Base-by-base conservation (phyloP, 2,888 invertebrate species). In the Opisthograptis luteolata region DNA sequence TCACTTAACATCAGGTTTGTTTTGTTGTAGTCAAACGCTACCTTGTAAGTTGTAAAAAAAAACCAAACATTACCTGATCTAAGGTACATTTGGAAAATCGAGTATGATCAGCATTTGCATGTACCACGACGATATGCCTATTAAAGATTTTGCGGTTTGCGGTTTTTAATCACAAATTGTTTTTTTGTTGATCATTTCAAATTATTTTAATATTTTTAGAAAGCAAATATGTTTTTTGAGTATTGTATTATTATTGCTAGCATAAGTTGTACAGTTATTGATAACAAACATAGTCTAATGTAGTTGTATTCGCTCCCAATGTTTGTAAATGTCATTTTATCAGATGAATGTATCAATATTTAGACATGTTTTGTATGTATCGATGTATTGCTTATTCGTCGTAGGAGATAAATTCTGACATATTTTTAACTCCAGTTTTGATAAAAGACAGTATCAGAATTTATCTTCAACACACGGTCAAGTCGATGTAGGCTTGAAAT, bases 401-500 rank as follows among this genome's bases (percentile, higher is more conserved):
- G 3, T 19, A 15, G 39, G 24, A 28, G 39, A 40, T 45, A 40
- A 24, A 45, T 44, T 45, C 35, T 30, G 2, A 17, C 17, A 14
- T 22, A 25, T n/a, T 46, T 34, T 27, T 30, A 7, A 32, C 32
- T 17, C 25, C 17, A 37, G 28, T 31, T 17, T 17, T 15, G 0
- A 24, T 10, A 25, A 39, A 39, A 36, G 1, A 36, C 37, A n/a
- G n/a, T n/a, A n/a, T 14, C 6, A 41, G 22, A 46, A 28, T 52
- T 46, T 34, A 52, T 42, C 25, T 36, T 14, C 42, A 15, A 25
- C 13, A 35, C 30, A 25, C 9, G 25, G 19, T 6, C 9, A 24
- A 22, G 37, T 34, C 42, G 31, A 39, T 35, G 37, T 46, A 19
- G 42, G 35, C 43, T 57, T 43, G 13, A 44, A 22, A 19, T 19